Conservation (phyloP, 2,888 invertebrate genomes). For the Gymnosoma rotundatum region DNA sequence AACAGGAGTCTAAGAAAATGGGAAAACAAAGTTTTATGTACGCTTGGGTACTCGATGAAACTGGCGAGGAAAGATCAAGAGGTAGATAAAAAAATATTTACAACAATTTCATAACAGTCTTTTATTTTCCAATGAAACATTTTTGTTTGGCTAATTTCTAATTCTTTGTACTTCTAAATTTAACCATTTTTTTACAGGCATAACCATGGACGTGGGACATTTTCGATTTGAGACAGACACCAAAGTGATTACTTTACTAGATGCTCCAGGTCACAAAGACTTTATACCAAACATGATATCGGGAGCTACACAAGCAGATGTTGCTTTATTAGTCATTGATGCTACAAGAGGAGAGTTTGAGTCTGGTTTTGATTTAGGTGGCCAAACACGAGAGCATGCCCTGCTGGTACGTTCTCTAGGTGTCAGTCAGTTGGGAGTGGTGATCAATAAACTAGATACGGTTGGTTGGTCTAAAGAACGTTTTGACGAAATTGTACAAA, state of each 20-base stretch:
- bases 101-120: no score
- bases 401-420: conserved; percentile 94
- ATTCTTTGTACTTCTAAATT: no score
- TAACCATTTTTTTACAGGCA: conserved; percentile 83
- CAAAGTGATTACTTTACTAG: conserved; percentile 90
- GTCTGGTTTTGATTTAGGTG: conserved; percentile 98
- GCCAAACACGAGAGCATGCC: conserved; percentile 98
- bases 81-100: conserved; percentile 79
- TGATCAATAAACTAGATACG: conserved; percentile 98
- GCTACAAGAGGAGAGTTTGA: conserved; percentile 99
- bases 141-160: no score
- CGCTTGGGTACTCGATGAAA: conserved; percentile 99
- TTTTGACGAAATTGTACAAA: conserved; percentile 93
- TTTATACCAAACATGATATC: conserved; percentile 99
- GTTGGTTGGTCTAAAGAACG: conserved; percentile 95
- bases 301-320: conserved; percentile 99
- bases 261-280: conserved; percentile 99
- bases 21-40: conserved; percentile 99
- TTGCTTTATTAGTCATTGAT: conserved; percentile 97
- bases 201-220: conserved; percentile 99
- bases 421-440: conserved; percentile 96
- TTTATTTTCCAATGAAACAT: neutral
- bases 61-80: conserved; percentile 96
- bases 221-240: conserved; percentile 94
- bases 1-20: conserved; percentile 97